Base-by-base conservation (phyloP, 1,140 invertebrate genomes). In the Pogonus chalceus region DNA sequence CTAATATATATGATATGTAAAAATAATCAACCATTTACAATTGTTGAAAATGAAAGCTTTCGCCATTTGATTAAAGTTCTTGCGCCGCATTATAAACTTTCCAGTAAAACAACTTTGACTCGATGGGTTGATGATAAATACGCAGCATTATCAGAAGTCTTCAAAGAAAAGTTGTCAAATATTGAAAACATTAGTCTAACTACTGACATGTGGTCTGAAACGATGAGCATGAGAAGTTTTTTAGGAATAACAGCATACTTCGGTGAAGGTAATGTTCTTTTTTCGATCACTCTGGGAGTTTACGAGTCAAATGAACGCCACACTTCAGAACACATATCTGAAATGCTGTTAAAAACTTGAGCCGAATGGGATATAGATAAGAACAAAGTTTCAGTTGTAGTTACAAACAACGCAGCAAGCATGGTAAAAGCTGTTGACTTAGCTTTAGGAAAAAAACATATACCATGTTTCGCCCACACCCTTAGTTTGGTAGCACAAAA, bases 391-490 rank as follows among this genome's bases (percentile, higher is more conserved):
- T 54, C 66, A 10, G 65, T 62, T 52, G 62, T 72, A 20, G 67
- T 68, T 16, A 69, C 68, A 10, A 68, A 74, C 60, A 72, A 69
- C 55, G 67, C 62, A 20, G 60, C 65, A n/a, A 70, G 70, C 58
- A 69, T 72, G 51, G 58, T 62, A n/a, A 68, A 66, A 57, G 68
- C 66, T 43, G 57, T 72, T 18, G 62, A 68, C 49, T 23, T 67
- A 14, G 62, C 58, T 21, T 70, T 73, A 65, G 68, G 66, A 2
- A 58, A 64, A 60, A 67, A 67, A 52, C 65, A 72, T 52, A 61
- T 71, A 14, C 64, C 65, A 23, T 73, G 66, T 60, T 73, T 71
- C 62, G 67, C 68, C 0, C 70, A 74, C 56, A 72, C 64, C 9
- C 20, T 74, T n/a, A 69, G 71, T 66, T 66, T 70, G 37, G 62